phyloP scores from a whole-genome alignment of 2,888 invertebrate genomes.

The Archips xylosteana region DNA sequence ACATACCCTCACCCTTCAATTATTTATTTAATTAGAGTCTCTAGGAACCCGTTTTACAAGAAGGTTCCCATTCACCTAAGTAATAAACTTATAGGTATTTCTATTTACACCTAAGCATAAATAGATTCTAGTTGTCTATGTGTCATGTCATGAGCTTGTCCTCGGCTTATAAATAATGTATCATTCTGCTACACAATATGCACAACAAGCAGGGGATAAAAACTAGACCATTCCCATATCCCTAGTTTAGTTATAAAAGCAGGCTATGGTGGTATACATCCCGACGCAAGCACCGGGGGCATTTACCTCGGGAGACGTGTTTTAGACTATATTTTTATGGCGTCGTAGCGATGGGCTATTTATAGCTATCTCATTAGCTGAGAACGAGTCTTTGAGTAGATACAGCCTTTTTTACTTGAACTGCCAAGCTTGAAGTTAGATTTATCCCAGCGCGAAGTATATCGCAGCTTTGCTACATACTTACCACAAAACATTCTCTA shows the following conservation, averaged over 20 bases:
- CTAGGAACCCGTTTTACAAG: neutral
- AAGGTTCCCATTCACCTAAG: neutral
- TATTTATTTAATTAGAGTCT: neutral
- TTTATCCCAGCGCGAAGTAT: constrained; percentile 39
- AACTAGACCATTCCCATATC: constrained; percentile 56
- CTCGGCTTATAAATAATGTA: constrained; percentile 45
- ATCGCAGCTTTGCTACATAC: neutral
- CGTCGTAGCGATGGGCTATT: constrained; percentile 55
- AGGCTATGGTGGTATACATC: constrained; percentile 45
- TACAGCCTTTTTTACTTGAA: constrained; percentile 44
- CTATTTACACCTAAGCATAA: neutral
- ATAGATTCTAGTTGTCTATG: constrained; percentile 3
- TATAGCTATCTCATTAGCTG: constrained; percentile 58
- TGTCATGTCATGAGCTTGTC: constrained; percentile 35
- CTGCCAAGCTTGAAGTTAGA: constrained; percentile 41
- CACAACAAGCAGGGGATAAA: constrained; percentile 48
- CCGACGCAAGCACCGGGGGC: constrained; percentile 48
- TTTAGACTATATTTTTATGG: constrained; percentile 56
- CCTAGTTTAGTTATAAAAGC: constrained; percentile 56
- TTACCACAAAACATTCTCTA: neutral
- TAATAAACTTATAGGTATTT: neutral
- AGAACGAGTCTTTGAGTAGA: constrained; percentile 53
- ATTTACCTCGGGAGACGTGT: constrained; percentile 56
- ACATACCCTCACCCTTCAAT: neutral
- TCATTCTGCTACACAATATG: constrained; percentile 44